Evolutionary conservation across 1,140 invertebrate species (phyloP).

Genomic region (Saccostrea echinata): DNA sequence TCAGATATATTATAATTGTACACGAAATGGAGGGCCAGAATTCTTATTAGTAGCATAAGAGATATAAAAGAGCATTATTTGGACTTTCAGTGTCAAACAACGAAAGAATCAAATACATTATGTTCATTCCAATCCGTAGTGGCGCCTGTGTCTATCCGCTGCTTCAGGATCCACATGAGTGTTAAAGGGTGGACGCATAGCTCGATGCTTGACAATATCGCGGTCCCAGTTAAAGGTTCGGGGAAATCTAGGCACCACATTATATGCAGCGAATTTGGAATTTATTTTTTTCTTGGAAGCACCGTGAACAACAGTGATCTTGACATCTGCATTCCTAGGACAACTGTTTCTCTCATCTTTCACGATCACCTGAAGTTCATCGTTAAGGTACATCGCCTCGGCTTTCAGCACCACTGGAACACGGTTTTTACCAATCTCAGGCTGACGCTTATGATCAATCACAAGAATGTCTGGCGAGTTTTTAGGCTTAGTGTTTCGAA

Average conservation of each 20-base stretch:
- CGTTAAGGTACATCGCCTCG: slow-evolving; percentile 35
- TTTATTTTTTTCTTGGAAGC: background rate
- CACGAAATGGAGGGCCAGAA: no score
- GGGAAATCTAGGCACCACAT: background rate
- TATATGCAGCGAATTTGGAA: slow-evolving; percentile 26
- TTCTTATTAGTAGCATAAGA: no score
- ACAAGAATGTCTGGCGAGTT: background rate
- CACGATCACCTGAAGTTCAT: slow-evolving; percentile 23
- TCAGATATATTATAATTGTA: no score
- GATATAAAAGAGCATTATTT: no score
- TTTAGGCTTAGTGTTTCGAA: background rate
- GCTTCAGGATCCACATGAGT: slow-evolving; percentile 30
- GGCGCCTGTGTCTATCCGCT: slow-evolving; percentile 10
- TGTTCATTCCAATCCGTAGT: background rate
- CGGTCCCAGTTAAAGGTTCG: background rate
- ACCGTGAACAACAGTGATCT: slow-evolving; percentile 28
- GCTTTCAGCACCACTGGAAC: slow-evolving; percentile 43
- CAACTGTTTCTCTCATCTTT: slow-evolving; percentile 1
- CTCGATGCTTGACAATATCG: slow-evolving; percentile 44
- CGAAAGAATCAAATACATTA: background rate
- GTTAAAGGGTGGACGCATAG: slow-evolving; percentile 42
- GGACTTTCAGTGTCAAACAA: no score
- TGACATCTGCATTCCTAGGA: slow-evolving; percentile 29
- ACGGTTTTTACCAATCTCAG: background rate
- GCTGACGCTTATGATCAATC: background rate